Base-by-base conservation (phyloP, 2,797 vertebrate genomes). In the Gastrophryne carolinensis region DNA sequence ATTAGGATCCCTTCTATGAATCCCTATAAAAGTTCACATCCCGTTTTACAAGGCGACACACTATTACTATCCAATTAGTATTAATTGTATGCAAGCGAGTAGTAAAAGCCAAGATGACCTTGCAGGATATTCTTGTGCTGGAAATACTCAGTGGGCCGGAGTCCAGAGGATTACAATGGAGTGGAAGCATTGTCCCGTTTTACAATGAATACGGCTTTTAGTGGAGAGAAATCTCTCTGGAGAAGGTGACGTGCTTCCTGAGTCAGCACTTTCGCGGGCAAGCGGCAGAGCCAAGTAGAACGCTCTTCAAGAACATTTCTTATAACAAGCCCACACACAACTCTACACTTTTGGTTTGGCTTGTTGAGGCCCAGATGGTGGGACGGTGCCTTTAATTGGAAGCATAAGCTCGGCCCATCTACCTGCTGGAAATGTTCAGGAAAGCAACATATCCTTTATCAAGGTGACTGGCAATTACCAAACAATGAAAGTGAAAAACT, bases 11-110 rank as follows among this genome's bases (percentile, higher is more conserved):
- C 50, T 29, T 39, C 23, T 56, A 29, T 3, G 52, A 57, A 41
- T 56, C 34, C 50, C 52, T 54, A 37, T 30, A 54, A 69, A 41
- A 69, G 35, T 52, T 56, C 70, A 80, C 26, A 66, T 68, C 58
- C 75, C 50, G 73, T 30, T 9, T 58, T 73, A 53, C 34, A 79
- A 73, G 57, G 60, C 32, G 30, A 63, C 32, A 63, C 71, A 54
- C 27, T 63, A 63, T 73, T 64, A 71, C 68, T 71, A 73, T 49
- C 32, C 71, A 73, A 73, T 73, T 73, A 64, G 47, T 73, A 52
- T 62, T 53, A 73, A 64, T 73, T 73, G 52, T 73, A 73, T 61
- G 56, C 54, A 53, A 24, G 32, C 27, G 37, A 41, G 58, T 52
- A 41, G 47, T 29, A 63, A 37, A 62, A 17, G 34, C 58, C 6